Conservation (phyloP, 2,113 vertebrate species). For the Blennius ocellaris region DNA sequence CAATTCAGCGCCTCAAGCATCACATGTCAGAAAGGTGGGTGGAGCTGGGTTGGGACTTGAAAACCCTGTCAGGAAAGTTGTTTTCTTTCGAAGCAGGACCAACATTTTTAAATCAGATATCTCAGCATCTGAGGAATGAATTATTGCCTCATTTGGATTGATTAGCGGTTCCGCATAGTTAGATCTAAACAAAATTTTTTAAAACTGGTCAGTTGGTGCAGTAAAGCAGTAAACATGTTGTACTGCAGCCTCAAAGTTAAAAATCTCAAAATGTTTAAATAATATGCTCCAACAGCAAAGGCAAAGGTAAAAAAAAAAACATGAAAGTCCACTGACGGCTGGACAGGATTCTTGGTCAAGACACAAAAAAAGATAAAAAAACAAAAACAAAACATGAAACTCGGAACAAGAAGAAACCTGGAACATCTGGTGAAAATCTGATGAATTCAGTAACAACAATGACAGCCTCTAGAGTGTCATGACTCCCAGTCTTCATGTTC, state of each 20-base stretch:
- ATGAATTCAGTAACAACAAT: too few species aligned
- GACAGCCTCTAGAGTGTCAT: too few species aligned
- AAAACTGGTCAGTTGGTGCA: conserved; percentile 18
- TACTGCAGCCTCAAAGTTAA: conserved; percentile 9
- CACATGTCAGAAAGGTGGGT: conserved; percentile 12
- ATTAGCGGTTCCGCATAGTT: conserved; percentile 8
- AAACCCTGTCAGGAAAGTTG: background rate
- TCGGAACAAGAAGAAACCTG: too few species aligned
- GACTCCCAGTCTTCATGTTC: too few species aligned
- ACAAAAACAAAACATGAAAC: too few species aligned
- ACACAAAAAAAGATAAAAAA: too few species aligned
- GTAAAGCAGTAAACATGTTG: background rate
- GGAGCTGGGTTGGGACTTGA: conserved; percentile 7
- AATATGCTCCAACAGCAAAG: background rate
- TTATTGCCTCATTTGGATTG: conserved; percentile 11
- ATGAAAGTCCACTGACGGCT: too few species aligned
- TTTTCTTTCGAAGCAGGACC: background rate
- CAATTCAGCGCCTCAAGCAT: background rate
- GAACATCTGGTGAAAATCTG: too few species aligned
- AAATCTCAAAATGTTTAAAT: conserved; percentile 22
- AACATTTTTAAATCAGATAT: conserved; percentile 16
- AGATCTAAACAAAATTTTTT: conserved; percentile 21
- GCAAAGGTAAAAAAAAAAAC: too few species aligned
- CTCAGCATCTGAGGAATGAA: conserved; percentile 11
- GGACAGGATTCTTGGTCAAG: too few species aligned